A percentile compares a stretch with the other conserved stretches of the same genome.
Evolutionary conservation across 2,888 invertebrate species (phyloP).

Genomic region (Drosophila lacicola): DNA sequence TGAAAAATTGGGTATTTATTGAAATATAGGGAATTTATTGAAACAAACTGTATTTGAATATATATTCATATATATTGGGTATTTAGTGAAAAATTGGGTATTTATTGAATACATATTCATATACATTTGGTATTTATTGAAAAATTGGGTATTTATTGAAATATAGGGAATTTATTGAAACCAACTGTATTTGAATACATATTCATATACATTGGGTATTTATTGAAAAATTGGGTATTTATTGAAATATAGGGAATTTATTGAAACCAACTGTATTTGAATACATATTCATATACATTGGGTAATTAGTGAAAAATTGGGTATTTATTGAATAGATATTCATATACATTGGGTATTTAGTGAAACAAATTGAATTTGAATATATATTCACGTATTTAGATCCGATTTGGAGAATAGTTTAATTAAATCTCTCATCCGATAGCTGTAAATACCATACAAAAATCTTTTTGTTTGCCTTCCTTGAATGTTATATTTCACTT

Average conservation of each 20-base stretch:
- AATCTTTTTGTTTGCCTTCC: conserved; percentile 47
- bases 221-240: conserved; percentile 27
- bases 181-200: conserved; percentile 11
- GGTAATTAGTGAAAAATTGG: neutral
- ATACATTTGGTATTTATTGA: conserved; percentile 1
- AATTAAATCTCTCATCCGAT: conserved; percentile 15
- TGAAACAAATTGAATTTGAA: conserved; percentile 18
- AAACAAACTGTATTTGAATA: conserved; percentile 20
- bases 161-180: conserved; percentile 1
- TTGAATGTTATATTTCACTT: conserved; percentile 38
- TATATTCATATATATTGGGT: neutral
- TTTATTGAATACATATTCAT: conserved; percentile 11
- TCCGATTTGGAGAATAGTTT: conserved; percentile 6
- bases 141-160: too few relatives aligned
- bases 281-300: neutral
- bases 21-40: too few relatives aligned
- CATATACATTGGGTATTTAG: neutral
- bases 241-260: neutral
- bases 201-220: conserved; percentile 1
- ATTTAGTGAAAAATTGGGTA: conserved; percentile 26
- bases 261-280: conserved; percentile 22
- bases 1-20: too few relatives aligned
- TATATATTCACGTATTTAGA: conserved; percentile 9
- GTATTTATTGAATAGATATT: too few relatives aligned
- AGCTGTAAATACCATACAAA: conserved; percentile 70